A percentile compares a stretch with the other conserved stretches of the same genome.
phyloP scores from a whole-genome alignment of 1,140 invertebrate species.

The Pseudomyrmex sp. region DNA sequence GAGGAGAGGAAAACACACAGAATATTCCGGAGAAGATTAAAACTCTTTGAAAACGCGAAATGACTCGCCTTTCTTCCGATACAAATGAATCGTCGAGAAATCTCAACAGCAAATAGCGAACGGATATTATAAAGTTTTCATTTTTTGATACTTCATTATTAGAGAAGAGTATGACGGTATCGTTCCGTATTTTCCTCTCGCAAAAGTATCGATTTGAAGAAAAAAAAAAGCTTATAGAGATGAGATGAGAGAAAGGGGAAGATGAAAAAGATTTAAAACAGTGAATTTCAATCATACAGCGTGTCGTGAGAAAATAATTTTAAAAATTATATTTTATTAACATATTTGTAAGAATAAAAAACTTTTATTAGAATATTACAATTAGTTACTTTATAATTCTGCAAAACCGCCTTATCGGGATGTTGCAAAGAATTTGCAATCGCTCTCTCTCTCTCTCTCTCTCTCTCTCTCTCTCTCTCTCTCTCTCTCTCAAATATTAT shows the following conservation, averaged over 20 bases:
- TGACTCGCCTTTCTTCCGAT: background rate
- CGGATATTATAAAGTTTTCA: constrained; percentile 31
- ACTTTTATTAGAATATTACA: constrained; percentile 3
- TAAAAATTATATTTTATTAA: constrained; percentile 1
- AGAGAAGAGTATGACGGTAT: constrained; percentile 41
- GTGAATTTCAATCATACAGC: background rate
- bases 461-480: too few relatives aligned
- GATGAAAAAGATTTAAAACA: background rate
- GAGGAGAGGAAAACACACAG: background rate
- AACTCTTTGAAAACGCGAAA: constrained; percentile 14
- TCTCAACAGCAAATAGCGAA: constrained; percentile 37
- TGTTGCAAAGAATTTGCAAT: background rate
- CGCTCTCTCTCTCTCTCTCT: background rate
- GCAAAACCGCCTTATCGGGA: background rate
- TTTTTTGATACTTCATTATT: constrained; percentile 23
- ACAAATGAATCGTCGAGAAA: constrained; percentile 43
- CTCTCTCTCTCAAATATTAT: background rate
- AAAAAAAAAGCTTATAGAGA: background rate
- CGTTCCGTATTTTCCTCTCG: background rate
- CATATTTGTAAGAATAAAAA: constrained; percentile 15
- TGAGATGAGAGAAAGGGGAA: constrained; percentile 6
- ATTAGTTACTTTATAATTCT: background rate
- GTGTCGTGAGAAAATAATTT: background rate
- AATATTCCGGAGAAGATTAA: constrained; percentile 41
- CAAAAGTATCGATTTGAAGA: constrained; percentile 1